Percentiles rank a stretch among this genome's conserved stretches.
Conservation (phyloP, 2,888 invertebrate genomes). For the Cryptosula pallasiana region DNA sequence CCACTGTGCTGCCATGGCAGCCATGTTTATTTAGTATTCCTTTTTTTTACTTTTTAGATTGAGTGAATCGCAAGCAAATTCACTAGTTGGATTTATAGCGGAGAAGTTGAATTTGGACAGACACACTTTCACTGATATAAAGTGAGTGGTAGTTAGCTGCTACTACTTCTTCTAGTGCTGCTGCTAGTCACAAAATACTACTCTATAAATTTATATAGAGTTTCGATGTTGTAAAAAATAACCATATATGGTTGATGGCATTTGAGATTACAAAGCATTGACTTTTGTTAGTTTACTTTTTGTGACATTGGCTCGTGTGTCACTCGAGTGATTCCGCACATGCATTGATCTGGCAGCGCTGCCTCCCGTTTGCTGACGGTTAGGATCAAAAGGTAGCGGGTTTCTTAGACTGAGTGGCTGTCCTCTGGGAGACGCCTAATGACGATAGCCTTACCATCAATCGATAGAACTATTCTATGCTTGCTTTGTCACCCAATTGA, state of each 20-base stretch:
- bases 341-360: too few relatives aligned
- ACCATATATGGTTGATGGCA: too few relatives aligned
- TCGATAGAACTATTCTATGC: not conserved
- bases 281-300: too few relatives aligned
- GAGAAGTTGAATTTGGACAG: not conserved
- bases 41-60: not conserved
- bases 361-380: too few relatives aligned
- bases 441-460: not conserved
- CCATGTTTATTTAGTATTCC: too few relatives aligned
- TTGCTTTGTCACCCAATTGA: not conserved
- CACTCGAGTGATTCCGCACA: too few relatives aligned
- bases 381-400: not conserved
- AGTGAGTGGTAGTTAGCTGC: not conserved
- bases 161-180: not conserved
- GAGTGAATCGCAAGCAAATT: not conserved
- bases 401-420: not conserved
- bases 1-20: too few relatives aligned
- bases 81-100: not conserved
- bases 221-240: too few relatives aligned
- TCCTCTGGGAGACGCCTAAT: not conserved
- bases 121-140: not conserved
- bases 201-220: too few relatives aligned
- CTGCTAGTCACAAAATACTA: too few relatives aligned
- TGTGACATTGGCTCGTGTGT: too few relatives aligned
- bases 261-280: too few relatives aligned